Base-by-base conservation (phyloP, 2,888 invertebrate genomes). In the Aradus depressus region DNA sequence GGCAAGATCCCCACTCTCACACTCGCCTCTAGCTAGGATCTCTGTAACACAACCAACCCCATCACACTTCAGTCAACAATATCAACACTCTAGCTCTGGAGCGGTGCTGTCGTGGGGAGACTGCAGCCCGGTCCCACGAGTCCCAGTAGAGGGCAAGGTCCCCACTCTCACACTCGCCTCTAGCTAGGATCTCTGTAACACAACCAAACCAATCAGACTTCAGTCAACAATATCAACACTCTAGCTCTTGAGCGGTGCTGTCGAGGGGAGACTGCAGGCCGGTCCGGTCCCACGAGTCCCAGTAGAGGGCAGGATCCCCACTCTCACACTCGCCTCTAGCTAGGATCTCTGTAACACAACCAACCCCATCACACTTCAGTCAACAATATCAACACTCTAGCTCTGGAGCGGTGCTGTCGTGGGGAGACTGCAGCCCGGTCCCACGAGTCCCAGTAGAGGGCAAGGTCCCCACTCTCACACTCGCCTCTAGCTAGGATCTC, bases 381-480 rank as follows among this genome's bases (percentile, higher is more conserved):
- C n/a, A n/a, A n/a, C n/a, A n/a, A n/a, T n/a, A n/a, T n/a, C n/a
- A n/a, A n/a, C n/a, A n/a, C n/a, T n/a, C n/a, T n/a, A 3, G 68
- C 67, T 53, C 75, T 67, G 6, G 71, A 71, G 58, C 67, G 71
- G 57, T 67, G 67, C 59, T 64, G 69, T 50, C 75, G 68, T 22
- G 74, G 75, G 70, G 68, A 59, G 67, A 68, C 57, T 12, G 52
- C 48, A 10, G 44, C 48, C 44, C 83, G 72, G 68, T 91, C 90
- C 90, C 90, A 93, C 5, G 90, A 91, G 69, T 93, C 92, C 92
- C 93, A 95, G 70, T 87, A 91, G 60, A 95, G 72, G 58, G 81
- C 79, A 64, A 81, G 71, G 58, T 75, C 73, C n/a, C n/a, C n/a
- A 45, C 72, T 77, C 43, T 72, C 72, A 55, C 70, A 70, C 52